Evolutionary conservation across 2,888 invertebrate species (phyloP).

Genomic region (Corbicula japonica): DNA sequence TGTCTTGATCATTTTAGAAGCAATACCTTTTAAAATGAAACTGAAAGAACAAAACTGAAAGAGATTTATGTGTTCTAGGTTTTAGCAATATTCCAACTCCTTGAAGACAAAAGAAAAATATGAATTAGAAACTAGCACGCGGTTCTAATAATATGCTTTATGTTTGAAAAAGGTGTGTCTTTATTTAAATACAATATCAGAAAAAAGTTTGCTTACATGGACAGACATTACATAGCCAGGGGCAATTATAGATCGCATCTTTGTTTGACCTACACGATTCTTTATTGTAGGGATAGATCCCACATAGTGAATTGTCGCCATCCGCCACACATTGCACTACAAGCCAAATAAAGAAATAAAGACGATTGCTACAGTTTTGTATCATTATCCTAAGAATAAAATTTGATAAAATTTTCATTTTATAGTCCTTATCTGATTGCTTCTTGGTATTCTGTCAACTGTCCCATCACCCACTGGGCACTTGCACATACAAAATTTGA

Average conservation of each 20-base stretch:
- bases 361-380: neutral
- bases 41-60: no score
- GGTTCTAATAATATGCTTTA: no score
- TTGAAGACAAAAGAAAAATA: no score
- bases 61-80: no score
- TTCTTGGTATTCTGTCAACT: neutral
- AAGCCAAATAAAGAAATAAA: neutral
- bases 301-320: slow-evolving; percentile 30
- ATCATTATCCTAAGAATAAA: neutral
- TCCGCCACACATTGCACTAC: slow-evolving; percentile 15
- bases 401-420: neutral
- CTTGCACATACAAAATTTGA: neutral
- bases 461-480: neutral
- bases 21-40: no score
- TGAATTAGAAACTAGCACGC: no score
- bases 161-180: no score
- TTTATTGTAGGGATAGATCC: slow-evolving; percentile 18
- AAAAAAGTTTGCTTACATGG: slow-evolving; percentile 50
- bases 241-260: slow-evolving; percentile 24
- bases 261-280: slow-evolving; percentile 6
- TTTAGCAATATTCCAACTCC: no score
- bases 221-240: slow-evolving; percentile 33
- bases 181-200: no score
- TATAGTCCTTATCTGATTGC: neutral
- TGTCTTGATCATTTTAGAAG: no score